A percentile compares a stretch with the other conserved stretches of the same genome.
These are phyloP conservation scores for Aphelenchoides fujianensis DNA, from an alignment of 1,140 invertebrate genomes.

Conservation along the genomic window DNA sequence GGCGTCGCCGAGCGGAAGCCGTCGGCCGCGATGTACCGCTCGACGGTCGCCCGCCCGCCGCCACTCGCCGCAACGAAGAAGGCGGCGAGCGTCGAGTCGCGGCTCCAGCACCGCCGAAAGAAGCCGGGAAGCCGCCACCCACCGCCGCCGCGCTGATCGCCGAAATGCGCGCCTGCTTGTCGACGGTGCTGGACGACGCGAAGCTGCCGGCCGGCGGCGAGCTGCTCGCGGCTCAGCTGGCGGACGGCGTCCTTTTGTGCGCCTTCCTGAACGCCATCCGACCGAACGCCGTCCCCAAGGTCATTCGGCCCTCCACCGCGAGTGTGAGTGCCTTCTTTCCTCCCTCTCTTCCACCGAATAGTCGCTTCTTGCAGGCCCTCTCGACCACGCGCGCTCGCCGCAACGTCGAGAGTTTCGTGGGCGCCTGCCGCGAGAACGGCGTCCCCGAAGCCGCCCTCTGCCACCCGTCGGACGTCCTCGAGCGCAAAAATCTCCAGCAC, in stretches of 20 bases:
- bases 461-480: slow-evolving; percentile 12
- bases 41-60: background rate
- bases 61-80: background rate
- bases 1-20: background rate
- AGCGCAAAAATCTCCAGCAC: slow-evolving; percentile 15
- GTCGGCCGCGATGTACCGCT: background rate
- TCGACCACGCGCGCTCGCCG: slow-evolving; percentile 17
- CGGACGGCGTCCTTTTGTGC: slow-evolving; percentile 28
- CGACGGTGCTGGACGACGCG: background rate
- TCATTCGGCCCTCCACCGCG: background rate
- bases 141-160: background rate
- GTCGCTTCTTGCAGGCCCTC: background rate
- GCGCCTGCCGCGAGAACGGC: background rate
- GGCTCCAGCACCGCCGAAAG: too few relatives aligned
- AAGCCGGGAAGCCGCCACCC: background rate
- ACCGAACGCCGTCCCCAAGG: slow-evolving; percentile 13
- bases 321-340: background rate
- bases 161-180: background rate
- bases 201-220: background rate
- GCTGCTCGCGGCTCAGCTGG: slow-evolving; percentile 10
- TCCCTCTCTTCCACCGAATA: background rate
- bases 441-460: slow-evolving; percentile 20
- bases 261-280: slow-evolving; percentile 17
- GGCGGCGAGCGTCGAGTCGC: background rate
- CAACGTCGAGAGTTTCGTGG: slow-evolving; percentile 23